Evolutionary conservation across 2,113 vertebrate species (phyloP).

Genomic region (Pluvialis apricaria): DNA sequence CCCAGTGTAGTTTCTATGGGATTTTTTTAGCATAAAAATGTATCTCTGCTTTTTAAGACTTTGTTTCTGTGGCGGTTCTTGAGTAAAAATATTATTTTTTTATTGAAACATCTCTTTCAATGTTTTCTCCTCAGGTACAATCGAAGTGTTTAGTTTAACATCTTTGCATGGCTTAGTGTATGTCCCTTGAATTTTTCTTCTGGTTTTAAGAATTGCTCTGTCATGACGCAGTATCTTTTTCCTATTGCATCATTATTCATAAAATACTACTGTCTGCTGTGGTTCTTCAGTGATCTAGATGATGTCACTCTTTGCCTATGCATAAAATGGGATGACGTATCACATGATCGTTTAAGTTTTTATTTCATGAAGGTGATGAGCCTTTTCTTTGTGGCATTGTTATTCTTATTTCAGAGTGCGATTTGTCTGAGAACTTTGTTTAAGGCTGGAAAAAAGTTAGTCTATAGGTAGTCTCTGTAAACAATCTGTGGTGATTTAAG

Average conservation of each 20-base stretch:
- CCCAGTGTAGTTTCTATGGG: not conserved
- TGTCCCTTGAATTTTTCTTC: not conserved
- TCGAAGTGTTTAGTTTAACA: not conserved
- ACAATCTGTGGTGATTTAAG: not conserved
- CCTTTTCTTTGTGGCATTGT: not conserved
- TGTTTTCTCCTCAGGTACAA: not conserved
- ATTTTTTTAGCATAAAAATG: not conserved
- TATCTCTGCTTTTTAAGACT: accelerated
- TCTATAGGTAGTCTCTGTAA: not conserved
- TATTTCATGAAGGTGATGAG: not conserved
- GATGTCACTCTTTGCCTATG: not conserved
- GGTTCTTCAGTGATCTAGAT: not conserved
- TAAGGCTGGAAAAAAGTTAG: not conserved
- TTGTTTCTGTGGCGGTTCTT: not conserved
- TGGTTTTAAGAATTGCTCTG: not conserved
- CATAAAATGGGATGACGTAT: not conserved
- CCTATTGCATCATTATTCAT: too few relatives aligned
- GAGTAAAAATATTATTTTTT: not conserved
- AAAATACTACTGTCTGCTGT: not conserved
- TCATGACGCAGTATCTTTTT: not conserved
- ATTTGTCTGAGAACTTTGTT: not conserved
- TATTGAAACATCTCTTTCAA: not conserved
- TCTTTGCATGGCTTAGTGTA: not conserved
- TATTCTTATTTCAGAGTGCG: not conserved
- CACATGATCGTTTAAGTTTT: not conserved